phyloP scores from a whole-genome alignment of 2,888 invertebrate genomes.

The Epiperipatus broadwayi region DNA sequence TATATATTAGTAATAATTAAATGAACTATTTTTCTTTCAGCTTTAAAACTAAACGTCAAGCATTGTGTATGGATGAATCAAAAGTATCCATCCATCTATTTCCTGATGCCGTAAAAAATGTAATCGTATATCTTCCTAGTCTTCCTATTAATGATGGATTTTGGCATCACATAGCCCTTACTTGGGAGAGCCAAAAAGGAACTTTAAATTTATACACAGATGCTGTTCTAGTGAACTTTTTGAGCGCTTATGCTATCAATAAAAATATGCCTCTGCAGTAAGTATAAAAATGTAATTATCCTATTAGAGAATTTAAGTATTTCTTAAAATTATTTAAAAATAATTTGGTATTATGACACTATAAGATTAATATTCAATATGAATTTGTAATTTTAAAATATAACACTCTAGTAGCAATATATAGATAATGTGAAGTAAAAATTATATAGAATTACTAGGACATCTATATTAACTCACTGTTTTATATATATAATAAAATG shows the following conservation, averaged over 20 bases:
- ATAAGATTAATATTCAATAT: too few species aligned
- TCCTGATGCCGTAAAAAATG: conserved; percentile 42
- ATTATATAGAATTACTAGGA: too few species aligned
- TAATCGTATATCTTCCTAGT: conserved; percentile 70
- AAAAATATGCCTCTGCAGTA: neutral
- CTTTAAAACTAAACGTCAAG: conserved; percentile 41
- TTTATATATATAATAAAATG: too few species aligned
- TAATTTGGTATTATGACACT: too few species aligned
- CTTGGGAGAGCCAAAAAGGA: conserved; percentile 78
- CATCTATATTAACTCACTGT: too few species aligned
- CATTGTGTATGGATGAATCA: conserved; percentile 75
- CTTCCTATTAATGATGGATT: conserved; percentile 86
- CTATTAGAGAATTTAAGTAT: too few species aligned
- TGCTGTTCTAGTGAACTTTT: conserved; percentile 82
- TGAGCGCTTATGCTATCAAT: neutral
- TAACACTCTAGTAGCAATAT: too few species aligned
- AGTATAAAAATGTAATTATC: too few species aligned
- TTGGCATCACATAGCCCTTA: conserved; percentile 85
- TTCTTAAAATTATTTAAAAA: too few species aligned
- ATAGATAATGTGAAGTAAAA: too few species aligned
- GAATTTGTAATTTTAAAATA: too few species aligned
- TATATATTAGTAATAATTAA: conserved; percentile 13
- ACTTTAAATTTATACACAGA: conserved; percentile 79
- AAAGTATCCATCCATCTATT: conserved; percentile 81
- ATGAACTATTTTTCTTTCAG: conserved; percentile 31